Evolutionary conservation across 2,113 vertebrate genomes (phyloP).

Genomic region (Melanerpes aurifrons): DNA sequence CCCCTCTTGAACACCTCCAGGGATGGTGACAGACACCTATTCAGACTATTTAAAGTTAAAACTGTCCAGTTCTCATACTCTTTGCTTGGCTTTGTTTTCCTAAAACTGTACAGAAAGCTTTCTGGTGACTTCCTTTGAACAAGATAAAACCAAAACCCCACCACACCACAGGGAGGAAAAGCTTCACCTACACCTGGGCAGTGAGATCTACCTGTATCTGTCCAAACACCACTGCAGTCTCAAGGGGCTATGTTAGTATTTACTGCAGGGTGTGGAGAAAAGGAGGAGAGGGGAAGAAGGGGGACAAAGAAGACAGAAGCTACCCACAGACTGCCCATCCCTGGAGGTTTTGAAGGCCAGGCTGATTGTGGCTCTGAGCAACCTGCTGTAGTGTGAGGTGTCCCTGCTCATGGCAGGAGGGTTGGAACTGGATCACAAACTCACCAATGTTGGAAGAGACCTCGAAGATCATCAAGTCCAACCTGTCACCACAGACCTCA

Average conservation of each 20-base stretch:
- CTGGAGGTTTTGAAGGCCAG: no score
- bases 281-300: background rate
- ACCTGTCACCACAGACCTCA: no score
- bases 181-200: background rate
- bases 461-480: no score
- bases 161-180: rapidly evolving
- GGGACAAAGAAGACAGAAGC: background rate
- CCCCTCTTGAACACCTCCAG: no score
- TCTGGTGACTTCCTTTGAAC: background rate
- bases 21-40: background rate
- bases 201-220: background rate
- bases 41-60: background rate
- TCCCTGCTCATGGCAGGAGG: no score
- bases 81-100: background rate
- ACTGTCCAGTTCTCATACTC: background rate
- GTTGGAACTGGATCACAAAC: no score
- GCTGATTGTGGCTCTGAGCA: no score
- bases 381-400: no score
- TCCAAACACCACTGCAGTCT: background rate
- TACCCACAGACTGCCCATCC: no score
- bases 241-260: background rate
- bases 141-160: background rate
- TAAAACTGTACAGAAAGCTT: background rate
- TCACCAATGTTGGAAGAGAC: no score
- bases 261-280: background rate